A percentile compares a stretch with the other conserved stretches of the same genome.
These are phyloP conservation scores for Pagetopsis macropterus DNA, from an alignment of 2,797 vertebrate species.

Conservation along the genomic window DNA sequence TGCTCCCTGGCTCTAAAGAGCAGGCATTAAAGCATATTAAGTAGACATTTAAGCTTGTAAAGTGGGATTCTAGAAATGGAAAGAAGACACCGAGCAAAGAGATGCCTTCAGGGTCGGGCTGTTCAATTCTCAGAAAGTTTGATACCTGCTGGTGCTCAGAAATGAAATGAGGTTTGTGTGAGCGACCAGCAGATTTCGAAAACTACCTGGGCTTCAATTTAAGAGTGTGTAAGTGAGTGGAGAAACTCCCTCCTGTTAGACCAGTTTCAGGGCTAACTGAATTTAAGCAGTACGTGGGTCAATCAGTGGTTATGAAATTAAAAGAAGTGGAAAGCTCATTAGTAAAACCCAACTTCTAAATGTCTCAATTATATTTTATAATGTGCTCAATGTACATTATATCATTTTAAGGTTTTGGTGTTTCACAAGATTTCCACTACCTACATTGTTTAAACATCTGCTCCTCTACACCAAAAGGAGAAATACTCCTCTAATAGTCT, in stretches of 20 bases:
- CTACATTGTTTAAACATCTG: not conserved
- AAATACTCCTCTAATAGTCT: not conserved
- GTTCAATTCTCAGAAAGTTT: slow-evolving; percentile 77
- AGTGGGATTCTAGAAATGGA: slow-evolving; percentile 85
- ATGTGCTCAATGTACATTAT: not conserved
- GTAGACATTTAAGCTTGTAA: slow-evolving; percentile 89
- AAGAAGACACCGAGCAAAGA: slow-evolving; percentile 81
- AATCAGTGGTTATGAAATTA: not conserved
- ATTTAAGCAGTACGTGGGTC: not conserved
- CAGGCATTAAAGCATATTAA: slow-evolving; percentile 91
- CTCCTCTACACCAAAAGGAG: not conserved
- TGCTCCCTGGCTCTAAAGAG: slow-evolving; percentile 85
- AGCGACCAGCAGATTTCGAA: slow-evolving; percentile 38
- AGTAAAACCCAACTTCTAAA: not conserved
- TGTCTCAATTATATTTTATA: not conserved
- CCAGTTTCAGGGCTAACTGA: not conserved
- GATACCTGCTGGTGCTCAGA: slow-evolving; percentile 65
- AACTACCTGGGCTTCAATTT: slow-evolving; percentile 38
- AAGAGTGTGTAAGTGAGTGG: slow-evolving; percentile 5
- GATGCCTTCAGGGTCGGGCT: slow-evolving; percentile 78
- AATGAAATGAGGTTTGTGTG: slow-evolving; percentile 61
- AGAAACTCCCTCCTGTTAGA: not conserved
- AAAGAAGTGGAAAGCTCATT: slow-evolving; percentile 4
- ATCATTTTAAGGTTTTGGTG: not conserved
- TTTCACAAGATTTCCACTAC: not conserved